A percentile compares a stretch with the other conserved stretches of the same genome.
phyloP scores from a whole-genome alignment of 1,140 invertebrate species.

The Stenopsyche tienmushanensis region DNA sequence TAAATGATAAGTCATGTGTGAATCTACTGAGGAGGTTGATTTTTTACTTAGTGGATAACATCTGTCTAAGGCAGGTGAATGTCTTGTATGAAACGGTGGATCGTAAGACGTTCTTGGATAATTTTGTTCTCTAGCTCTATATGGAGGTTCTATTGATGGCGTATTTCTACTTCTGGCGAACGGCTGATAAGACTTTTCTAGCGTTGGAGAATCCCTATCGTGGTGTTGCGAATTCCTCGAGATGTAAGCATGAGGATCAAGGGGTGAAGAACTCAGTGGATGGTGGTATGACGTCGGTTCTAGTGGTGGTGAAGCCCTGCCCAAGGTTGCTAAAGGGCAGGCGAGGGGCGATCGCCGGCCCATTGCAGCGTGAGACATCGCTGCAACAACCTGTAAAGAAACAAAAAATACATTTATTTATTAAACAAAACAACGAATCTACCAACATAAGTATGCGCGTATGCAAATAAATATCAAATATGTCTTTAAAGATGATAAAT shows the following conservation, averaged over 20 bases:
- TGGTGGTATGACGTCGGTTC: slow-evolving; percentile 50
- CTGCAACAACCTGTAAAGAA: slow-evolving; percentile 27
- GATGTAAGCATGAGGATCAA: slow-evolving; percentile 52
- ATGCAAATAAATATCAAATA: neutral
- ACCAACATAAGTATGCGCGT: neutral
- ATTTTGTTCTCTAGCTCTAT: slow-evolving; percentile 28
- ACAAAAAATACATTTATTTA: neutral
- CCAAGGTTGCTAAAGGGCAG: slow-evolving; percentile 62
- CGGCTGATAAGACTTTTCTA: slow-evolving; percentile 38
- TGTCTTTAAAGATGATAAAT: slow-evolving; percentile 1
- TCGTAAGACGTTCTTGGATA: slow-evolving; percentile 26
- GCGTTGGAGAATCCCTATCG: slow-evolving; percentile 40
- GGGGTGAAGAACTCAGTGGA: slow-evolving; percentile 50
- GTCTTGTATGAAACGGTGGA: slow-evolving; percentile 24
- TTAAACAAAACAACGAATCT: neutral
- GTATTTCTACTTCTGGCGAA: slow-evolving; percentile 35
- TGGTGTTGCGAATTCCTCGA: slow-evolving; percentile 49
- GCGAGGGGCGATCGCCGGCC: slow-evolving; percentile 48
- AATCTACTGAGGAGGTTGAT: slow-evolving; percentile 37
- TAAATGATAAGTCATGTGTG: slow-evolving; percentile 41
- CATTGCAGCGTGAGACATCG: slow-evolving; percentile 36
- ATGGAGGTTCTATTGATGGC: slow-evolving; percentile 31
- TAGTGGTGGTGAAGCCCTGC: slow-evolving; percentile 53
- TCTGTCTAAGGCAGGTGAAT: slow-evolving; percentile 38
- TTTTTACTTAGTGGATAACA: slow-evolving; percentile 38